Percentiles rank a stretch among this genome's conserved stretches.
Conservation (phyloP, 2,888 invertebrate genomes). For the Drosophila fungiperda region DNA sequence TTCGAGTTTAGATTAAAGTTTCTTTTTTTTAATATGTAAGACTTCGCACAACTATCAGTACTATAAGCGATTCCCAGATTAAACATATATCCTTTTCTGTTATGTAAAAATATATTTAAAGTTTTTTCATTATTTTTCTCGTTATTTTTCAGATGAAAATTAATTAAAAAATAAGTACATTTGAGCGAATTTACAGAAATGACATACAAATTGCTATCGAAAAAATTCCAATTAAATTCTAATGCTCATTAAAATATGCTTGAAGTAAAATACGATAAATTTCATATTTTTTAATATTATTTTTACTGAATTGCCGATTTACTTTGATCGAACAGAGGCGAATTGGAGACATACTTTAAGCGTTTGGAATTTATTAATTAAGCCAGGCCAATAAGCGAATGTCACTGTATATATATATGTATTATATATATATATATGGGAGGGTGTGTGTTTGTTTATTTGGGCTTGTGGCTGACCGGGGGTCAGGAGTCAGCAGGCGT, state of each 20-base stretch:
- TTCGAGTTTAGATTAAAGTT: not conserved
- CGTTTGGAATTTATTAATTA: constrained; percentile 1
- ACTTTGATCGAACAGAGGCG: not conserved
- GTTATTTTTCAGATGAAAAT: not conserved
- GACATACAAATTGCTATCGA: not conserved
- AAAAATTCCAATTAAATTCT: not conserved
- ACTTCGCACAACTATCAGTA: not conserved
- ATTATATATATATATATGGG: not conserved
- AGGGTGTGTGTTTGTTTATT: not conserved
- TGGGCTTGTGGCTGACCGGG: constrained; percentile 10
- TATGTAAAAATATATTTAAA: not conserved
- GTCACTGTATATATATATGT: not conserved
- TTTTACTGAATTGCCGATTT: not conserved
- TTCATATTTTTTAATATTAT: not conserved
- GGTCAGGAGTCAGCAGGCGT: constrained; percentile 26
- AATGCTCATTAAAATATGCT: not conserved
- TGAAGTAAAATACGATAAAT: not conserved
- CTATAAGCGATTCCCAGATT: not conserved
- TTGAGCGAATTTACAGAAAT: too few species aligned
- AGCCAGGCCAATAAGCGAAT: not conserved
- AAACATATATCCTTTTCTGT: not conserved
- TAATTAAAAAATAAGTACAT: too few species aligned
- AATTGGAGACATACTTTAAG: constrained; percentile 17
- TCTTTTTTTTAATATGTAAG: not conserved
- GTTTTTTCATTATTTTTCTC: not conserved